A percentile compares a stretch with the other conserved stretches of the same genome.
Evolutionary conservation across 2,797 vertebrate genomes (phyloP).

Genomic region (Ptychadena robeensis): DNA sequence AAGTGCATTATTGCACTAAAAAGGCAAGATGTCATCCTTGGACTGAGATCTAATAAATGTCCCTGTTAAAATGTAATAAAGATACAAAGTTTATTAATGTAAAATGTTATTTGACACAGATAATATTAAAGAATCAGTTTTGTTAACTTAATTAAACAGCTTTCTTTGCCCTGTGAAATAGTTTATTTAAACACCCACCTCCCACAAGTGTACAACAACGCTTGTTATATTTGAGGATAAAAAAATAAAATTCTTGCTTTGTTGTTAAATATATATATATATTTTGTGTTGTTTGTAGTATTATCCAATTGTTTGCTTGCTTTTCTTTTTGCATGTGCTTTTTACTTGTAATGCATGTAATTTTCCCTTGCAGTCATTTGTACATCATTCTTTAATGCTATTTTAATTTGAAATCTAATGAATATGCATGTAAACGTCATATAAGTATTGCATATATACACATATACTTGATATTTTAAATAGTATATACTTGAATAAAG

Average conservation of each 20-base stretch:
- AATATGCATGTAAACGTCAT: too few relatives aligned
- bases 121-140: neutral
- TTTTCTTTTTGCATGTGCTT: constrained; percentile 21
- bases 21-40: neutral
- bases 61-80: too few relatives aligned
- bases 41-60: neutral
- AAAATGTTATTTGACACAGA: too few relatives aligned
- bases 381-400: neutral
- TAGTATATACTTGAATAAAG: constrained; percentile 22
- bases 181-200: neutral
- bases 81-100: neutral
- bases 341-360: neutral
- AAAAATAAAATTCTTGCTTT: too few relatives aligned
- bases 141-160: neutral
- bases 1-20: neutral
- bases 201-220: constrained; percentile 6
- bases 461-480: constrained; percentile 60
- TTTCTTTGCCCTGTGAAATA: neutral
- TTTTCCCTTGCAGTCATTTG: neutral
- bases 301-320: neutral
- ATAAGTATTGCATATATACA: neutral
- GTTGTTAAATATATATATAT: neutral
- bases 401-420: too few relatives aligned
- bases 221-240: neutral
- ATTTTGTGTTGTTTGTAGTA: neutral